Conservation (phyloP, 2,888 invertebrate genomes). For the Agrochola lota region DNA sequence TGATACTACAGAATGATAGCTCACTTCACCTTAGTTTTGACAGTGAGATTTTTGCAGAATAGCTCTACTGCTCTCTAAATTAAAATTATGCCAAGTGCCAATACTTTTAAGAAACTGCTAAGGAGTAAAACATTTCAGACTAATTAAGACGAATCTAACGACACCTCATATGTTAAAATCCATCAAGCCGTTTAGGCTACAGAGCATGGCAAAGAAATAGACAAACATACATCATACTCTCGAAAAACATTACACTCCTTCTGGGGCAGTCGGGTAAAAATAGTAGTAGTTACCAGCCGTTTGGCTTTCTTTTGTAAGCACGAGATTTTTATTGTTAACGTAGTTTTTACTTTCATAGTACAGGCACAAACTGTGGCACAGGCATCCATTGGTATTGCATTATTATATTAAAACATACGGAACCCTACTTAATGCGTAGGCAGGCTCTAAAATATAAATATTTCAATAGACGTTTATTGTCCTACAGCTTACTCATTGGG, state of each 20-base stretch:
- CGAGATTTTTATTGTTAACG: not conserved
- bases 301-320: not conserved
- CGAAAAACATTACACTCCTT: no score
- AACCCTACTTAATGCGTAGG: conserved; percentile 31
- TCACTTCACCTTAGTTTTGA: no score
- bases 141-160: no score
- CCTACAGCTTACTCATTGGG: conserved; percentile 33
- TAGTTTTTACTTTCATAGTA: not conserved
- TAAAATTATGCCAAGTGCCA: not conserved
- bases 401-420: conserved; percentile 4
- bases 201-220: no score
- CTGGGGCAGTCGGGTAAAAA: not conserved
- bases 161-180: no score
- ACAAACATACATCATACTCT: no score
- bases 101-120: not conserved
- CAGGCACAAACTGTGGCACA: not conserved
- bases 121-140: not conserved
- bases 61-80: not conserved
- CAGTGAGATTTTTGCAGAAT: no score
- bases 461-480: conserved; percentile 31
- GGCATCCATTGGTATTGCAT: not conserved
- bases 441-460: conserved; percentile 40
- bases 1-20: no score
- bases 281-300: not conserved
- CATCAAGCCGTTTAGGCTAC: no score